phyloP scores from a whole-genome alignment of 1,140 invertebrate genomes.

The Lethocerus indicus region DNA sequence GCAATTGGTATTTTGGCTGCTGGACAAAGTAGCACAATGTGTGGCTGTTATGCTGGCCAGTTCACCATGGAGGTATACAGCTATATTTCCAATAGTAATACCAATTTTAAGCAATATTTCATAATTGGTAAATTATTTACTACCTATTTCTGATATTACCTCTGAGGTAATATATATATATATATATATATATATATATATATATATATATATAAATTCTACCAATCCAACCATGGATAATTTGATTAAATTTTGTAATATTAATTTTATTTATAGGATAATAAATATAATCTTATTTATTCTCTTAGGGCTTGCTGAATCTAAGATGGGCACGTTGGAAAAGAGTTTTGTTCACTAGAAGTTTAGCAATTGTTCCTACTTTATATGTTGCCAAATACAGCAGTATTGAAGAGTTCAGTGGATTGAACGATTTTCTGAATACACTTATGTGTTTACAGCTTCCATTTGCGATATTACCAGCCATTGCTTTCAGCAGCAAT shows the following conservation, averaged over 20 bases:
- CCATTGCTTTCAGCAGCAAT: conserved; percentile 74
- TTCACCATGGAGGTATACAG: conserved; percentile 50
- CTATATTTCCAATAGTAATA: no score
- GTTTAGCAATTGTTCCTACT: conserved; percentile 78
- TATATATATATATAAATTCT: no score
- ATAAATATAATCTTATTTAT: no score
- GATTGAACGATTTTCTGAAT: conserved; percentile 82
- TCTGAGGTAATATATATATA: no score
- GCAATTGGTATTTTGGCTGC: conserved; percentile 77
- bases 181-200: no score
- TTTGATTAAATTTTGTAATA: no score
- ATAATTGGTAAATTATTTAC: no score
- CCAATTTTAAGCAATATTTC: no score
- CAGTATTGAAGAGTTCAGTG: conserved; percentile 55
- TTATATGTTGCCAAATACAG: conserved; percentile 60
- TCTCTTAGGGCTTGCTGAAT: conserved; percentile 64
- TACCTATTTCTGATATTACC: no score
- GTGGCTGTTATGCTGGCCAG: conserved; percentile 58
- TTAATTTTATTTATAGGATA: no score
- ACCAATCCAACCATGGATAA: no score
- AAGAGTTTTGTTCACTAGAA: conserved; percentile 67
- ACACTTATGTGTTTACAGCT: conserved; percentile 75
- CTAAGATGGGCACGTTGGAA: conserved; percentile 79
- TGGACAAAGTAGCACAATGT: conserved; percentile 83
- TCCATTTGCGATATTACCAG: conserved; percentile 70